A percentile compares a stretch with the other conserved stretches of the same genome.
Conservation (phyloP, 2,888 invertebrate genomes). For the Aquatica leii region DNA sequence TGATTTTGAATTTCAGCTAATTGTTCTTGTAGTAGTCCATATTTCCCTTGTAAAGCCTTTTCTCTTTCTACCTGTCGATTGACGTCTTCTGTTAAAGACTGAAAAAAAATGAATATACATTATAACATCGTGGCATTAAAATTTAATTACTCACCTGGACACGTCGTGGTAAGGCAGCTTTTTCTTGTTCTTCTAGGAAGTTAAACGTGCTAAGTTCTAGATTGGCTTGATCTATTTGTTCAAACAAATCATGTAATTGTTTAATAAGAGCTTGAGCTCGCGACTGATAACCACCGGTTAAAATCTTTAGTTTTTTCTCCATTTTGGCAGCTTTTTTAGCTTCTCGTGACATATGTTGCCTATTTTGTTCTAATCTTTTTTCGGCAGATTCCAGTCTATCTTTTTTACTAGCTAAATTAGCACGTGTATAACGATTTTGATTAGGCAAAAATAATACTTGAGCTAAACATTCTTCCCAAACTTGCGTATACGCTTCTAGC, state of each 20-base stretch:
- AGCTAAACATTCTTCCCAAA: constrained; percentile 96
- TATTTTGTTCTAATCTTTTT: constrained; percentile 90
- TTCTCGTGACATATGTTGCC: constrained; percentile 95
- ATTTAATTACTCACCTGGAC: constrained; percentile 17
- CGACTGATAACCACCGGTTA: constrained; percentile 90
- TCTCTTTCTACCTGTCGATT: constrained; percentile 92
- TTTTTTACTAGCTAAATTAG: constrained; percentile 94
- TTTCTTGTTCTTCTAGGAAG: constrained; percentile 89
- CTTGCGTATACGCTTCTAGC: constrained; percentile 86
- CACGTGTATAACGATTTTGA: constrained; percentile 79
- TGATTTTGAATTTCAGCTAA: constrained; percentile 58
- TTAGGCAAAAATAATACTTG: constrained; percentile 92
- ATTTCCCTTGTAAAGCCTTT: constrained; percentile 84
- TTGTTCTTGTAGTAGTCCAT: constrained; percentile 76
- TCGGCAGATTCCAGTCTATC: constrained; percentile 94
- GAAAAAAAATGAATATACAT: constrained; percentile 43
- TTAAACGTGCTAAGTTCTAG: constrained; percentile 92
- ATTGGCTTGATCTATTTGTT: constrained; percentile 89
- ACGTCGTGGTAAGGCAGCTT: constrained; percentile 83
- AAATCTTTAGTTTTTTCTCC: constrained; percentile 95
- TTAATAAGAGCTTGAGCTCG: constrained; percentile 84
- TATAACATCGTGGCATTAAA: not conserved
- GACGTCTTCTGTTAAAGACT: constrained; percentile 91
- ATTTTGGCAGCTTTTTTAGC: constrained; percentile 97
- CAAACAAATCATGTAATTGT: constrained; percentile 85